These are phyloP conservation scores for Exocentrus adspersus DNA, from an alignment of 2,888 invertebrate genomes.

Conservation along the genomic window DNA sequence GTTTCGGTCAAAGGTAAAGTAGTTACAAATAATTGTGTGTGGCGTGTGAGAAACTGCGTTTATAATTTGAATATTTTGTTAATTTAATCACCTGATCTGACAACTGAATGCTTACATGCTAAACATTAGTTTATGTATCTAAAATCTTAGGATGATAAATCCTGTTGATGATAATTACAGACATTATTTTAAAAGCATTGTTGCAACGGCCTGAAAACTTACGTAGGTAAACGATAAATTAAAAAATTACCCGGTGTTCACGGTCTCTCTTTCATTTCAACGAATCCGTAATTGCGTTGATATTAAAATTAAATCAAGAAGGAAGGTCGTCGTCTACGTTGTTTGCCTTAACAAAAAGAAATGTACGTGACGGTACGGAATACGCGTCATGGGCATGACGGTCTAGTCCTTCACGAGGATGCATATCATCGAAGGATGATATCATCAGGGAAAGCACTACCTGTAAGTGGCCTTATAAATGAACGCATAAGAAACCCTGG, in stretches of 20 bases:
- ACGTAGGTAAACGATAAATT: not conserved
- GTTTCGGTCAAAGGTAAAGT: too few relatives aligned
- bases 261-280: not conserved
- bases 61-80: too few relatives aligned
- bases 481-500: too few relatives aligned
- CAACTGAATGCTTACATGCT: too few relatives aligned
- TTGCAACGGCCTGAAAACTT: not conserved
- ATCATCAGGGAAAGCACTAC: not conserved
- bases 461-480: too few relatives aligned
- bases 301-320: not conserved
- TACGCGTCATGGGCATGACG: constrained; percentile 1
- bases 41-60: too few relatives aligned
- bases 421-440: not conserved
- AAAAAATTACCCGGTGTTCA: not conserved
- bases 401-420: constrained; percentile 3
- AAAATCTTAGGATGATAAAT: too few relatives aligned
- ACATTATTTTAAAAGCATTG: too few relatives aligned
- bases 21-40: not conserved
- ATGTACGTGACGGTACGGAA: constrained; percentile 5
- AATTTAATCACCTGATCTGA: too few relatives aligned
- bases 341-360: constrained; percentile 5
- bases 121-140: too few relatives aligned
- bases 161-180: too few relatives aligned
- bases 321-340: constrained; percentile 12
- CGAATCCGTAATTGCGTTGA: not conserved